A percentile compares a stretch with the other conserved stretches of the same genome.
Evolutionary conservation across 1,140 invertebrate genomes (phyloP).

Genomic region (Tachypleus tridentatus): DNA sequence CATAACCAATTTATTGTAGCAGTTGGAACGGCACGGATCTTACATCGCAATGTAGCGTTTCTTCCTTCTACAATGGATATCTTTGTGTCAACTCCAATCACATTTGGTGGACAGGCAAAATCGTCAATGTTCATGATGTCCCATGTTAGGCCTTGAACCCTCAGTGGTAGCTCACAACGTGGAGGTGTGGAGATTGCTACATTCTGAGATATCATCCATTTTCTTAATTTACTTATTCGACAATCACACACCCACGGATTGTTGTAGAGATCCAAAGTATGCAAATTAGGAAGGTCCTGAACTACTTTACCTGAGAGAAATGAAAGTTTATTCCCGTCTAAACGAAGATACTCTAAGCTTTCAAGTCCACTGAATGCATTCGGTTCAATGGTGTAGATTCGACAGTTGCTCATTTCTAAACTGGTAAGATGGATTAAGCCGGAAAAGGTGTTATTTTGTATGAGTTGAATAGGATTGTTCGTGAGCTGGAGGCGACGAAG

Average conservation of each 20-base stretch:
- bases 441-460: slow-evolving; percentile 54
- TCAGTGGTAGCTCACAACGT: slow-evolving; percentile 53
- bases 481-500: slow-evolving; percentile 57
- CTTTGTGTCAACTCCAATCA: slow-evolving; percentile 47
- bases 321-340: slow-evolving; percentile 64
- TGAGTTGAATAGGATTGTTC: slow-evolving; percentile 54
- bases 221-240: slow-evolving; percentile 54
- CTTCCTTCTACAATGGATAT: slow-evolving; percentile 20
- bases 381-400: slow-evolving; percentile 37
- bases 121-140: slow-evolving; percentile 54
- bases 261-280: slow-evolving; percentile 48
- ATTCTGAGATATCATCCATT: slow-evolving; percentile 60
- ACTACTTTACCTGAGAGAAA: slow-evolving; percentile 35
- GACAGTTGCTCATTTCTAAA: slow-evolving; percentile 57
- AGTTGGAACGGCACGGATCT: slow-evolving; percentile 61
- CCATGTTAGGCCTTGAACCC: slow-evolving; percentile 51
- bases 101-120: slow-evolving; percentile 64
- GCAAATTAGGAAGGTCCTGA: slow-evolving; percentile 16
- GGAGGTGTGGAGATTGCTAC: slow-evolving; percentile 52
- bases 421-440: slow-evolving; percentile 52
- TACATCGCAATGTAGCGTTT: slow-evolving; percentile 59
- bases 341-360: slow-evolving; percentile 60
- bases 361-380: slow-evolving; percentile 65
- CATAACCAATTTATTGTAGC: slow-evolving; percentile 74
- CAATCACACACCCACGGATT: slow-evolving; percentile 86